Base-by-base conservation (phyloP, 2,888 invertebrate species). In the Harpalus rubripes region DNA sequence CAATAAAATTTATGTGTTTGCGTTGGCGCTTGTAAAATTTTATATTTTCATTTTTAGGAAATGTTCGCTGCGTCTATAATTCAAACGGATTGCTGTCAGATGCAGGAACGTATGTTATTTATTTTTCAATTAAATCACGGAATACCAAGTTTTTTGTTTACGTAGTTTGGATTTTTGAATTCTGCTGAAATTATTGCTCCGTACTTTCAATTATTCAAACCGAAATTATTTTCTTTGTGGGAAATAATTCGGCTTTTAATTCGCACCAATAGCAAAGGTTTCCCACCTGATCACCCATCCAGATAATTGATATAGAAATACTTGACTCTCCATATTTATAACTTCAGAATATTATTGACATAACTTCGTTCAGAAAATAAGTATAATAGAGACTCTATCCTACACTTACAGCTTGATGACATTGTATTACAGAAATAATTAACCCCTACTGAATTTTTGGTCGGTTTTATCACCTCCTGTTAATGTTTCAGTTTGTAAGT, bases 1-100 rank as follows among this genome's bases (percentile, higher is more conserved):
- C 88, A 87, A 88, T 88, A 87, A 88, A 88, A 90, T 90, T 89
- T 90, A 90, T 89, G 88, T 87, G 88, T 89, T 88, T 89, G 88
- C 88, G 87, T 88, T 83, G 83, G 56, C 82, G 52, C 56, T 82
- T 84, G 84, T 84, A 84, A 84, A 84, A 76, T 58, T 85, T 80
- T 85, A 85, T 85, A 85, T 85, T 85, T 76, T 65, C 80, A 63
- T 80, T 80, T 80, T 79, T 84, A 61, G 61, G 80, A 80, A 80
- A 80, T 61, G 61, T 61, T 80, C 41, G 41, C 61, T 59, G 59
- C 41, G 61, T 41, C 59, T 80, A 80, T 80, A 80, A 80, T 80
- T 80, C 80, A 80, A 59, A 44, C 61, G 59, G 80, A 59, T 61
- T 80, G 80, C 80, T 80, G 80, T 80, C 80, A 80, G 80, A 80